Percentiles rank a stretch among this genome's conserved stretches.
Evolutionary conservation across 2,888 invertebrate genomes (phyloP).

Genomic region (Craniophora ligustri): DNA sequence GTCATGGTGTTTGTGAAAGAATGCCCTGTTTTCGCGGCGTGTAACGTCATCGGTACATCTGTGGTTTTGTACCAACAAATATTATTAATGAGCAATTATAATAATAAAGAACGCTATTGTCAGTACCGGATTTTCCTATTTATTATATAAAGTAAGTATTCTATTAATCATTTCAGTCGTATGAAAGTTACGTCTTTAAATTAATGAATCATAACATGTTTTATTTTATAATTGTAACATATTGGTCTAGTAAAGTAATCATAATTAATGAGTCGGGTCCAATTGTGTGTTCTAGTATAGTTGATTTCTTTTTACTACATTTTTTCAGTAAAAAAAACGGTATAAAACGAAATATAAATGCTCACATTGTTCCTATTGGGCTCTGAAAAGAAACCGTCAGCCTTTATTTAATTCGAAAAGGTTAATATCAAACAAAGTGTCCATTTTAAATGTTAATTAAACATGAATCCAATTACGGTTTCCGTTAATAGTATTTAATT

Average conservation of each 20-base stretch:
- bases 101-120: too few species aligned
- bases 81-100: too few species aligned
- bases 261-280: too few species aligned
- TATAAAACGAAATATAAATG: not conserved
- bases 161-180: too few species aligned
- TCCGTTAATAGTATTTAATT: conserved; percentile 27
- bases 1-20: conserved; percentile 20
- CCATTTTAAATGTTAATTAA: conserved; percentile 23
- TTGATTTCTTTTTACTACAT: too few species aligned
- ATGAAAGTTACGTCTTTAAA: too few species aligned
- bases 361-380: not conserved
- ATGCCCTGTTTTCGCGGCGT: conserved; percentile 6
- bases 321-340: not conserved
- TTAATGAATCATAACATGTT: too few species aligned
- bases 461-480: conserved; percentile 30
- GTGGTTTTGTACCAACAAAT: not conserved
- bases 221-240: too few species aligned
- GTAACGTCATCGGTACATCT: not conserved
- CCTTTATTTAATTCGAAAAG: conserved; percentile 16
- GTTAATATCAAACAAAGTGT: conserved; percentile 14
- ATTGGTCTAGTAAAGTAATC: too few species aligned
- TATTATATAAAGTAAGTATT: too few species aligned
- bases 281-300: too few species aligned
- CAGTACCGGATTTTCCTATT: too few species aligned
- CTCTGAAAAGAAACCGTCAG: not conserved